Percentiles rank a stretch among this genome's conserved stretches.
Conservation (phyloP, 2,888 invertebrate species). For the Bhutanitis thaidina region DNA sequence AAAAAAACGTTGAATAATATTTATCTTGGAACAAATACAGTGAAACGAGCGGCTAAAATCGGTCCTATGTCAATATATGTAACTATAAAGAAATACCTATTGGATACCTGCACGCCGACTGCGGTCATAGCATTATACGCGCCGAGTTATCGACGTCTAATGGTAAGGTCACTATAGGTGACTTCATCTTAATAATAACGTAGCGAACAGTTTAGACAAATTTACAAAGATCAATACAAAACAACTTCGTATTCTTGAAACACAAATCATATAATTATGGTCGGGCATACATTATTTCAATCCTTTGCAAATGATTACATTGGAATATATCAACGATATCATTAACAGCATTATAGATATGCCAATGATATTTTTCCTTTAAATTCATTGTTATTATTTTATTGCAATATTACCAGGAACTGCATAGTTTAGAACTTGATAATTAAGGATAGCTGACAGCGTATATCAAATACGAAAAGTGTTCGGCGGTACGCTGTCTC, state of each 20-base stretch:
- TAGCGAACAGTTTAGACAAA: constrained; percentile 7
- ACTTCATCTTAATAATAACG: constrained; percentile 8
- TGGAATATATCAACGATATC: too few species aligned
- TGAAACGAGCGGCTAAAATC: constrained; percentile 37
- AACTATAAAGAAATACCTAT: constrained; percentile 8
- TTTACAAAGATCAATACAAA: constrained; percentile 6
- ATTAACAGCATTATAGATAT: too few species aligned
- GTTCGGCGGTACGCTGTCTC: too few species aligned
- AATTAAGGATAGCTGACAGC: too few species aligned
- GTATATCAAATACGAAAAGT: too few species aligned
- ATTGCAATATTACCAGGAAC: too few species aligned
- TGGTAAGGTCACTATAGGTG: constrained; percentile 7
- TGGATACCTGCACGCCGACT: constrained; percentile 15
- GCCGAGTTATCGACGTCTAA: constrained; percentile 2
- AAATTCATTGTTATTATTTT: too few species aligned
- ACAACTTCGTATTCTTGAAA: constrained; percentile 5
- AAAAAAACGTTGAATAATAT: constrained; percentile 40
- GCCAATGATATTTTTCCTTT: too few species aligned
- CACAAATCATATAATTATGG: constrained; percentile 4
- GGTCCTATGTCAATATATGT: constrained; percentile 51
- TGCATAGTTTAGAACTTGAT: too few species aligned
- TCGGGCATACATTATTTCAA: neutral
- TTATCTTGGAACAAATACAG: constrained; percentile 35
- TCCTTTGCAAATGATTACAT: neutral
- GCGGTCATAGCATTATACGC: constrained; percentile 15